A percentile compares a stretch with the other conserved stretches of the same genome.
phyloP scores from a whole-genome alignment of 2,888 invertebrate genomes.

The Pristionchus exspectatus region DNA sequence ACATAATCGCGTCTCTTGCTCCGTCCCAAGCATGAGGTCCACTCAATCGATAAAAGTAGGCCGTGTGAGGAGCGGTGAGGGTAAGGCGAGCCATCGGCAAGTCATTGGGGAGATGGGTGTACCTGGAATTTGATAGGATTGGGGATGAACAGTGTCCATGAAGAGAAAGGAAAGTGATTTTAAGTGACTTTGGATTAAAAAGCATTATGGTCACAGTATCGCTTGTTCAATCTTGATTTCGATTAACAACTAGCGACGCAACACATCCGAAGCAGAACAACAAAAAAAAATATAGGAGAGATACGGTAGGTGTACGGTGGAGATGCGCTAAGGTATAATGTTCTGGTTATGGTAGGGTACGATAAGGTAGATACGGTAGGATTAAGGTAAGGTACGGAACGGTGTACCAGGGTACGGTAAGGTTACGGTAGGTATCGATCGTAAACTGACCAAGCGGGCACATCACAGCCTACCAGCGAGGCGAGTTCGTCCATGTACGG shows the following conservation, averaged over 20 bases:
- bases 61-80: slow-evolving; percentile 43
- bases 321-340: too few species aligned
- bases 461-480: slow-evolving; percentile 77
- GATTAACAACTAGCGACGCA: neutral
- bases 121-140: neutral
- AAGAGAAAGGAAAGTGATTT: too few species aligned
- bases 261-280: neutral
- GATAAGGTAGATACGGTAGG: too few species aligned
- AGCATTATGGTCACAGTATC: too few species aligned
- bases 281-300: neutral
- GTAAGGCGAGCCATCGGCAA: neutral
- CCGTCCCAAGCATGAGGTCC: slow-evolving; percentile 60
- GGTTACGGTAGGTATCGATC: neutral
- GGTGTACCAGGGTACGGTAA: neutral
- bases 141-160: neutral
- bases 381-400: too few species aligned
- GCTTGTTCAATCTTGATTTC: too few species aligned
- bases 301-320: too few species aligned
- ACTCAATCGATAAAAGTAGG: slow-evolving; percentile 58
- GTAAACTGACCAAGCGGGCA: slow-evolving; percentile 27
- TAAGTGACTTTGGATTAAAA: too few species aligned
- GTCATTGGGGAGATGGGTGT: neutral
- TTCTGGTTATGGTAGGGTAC: too few species aligned
- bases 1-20: slow-evolving; percentile 58
- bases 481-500: slow-evolving; percentile 81